A percentile compares a stretch with the other conserved stretches of the same genome.
These are phyloP conservation scores for Drosophila quinaria DNA, from an alignment of 2,888 invertebrate genomes.

Conservation along the genomic window DNA sequence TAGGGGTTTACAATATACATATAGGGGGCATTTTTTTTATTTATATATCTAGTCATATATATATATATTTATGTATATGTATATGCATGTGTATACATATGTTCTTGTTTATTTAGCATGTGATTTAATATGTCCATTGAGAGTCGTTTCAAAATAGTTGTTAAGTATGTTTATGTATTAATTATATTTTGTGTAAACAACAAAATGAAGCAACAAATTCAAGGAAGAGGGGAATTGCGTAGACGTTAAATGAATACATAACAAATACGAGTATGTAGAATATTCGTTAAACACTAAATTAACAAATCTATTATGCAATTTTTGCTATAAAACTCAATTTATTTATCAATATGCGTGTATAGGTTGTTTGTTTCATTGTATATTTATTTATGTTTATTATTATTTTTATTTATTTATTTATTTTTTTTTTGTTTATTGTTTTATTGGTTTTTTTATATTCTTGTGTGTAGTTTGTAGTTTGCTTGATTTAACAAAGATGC, in stretches of 20 bases:
- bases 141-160: constrained; percentile 36
- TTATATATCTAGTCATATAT: constrained; percentile 23
- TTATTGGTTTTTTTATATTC: constrained; percentile 17
- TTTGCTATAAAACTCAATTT: constrained; percentile 73
- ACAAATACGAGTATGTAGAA: constrained; percentile 42
- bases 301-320: constrained; percentile 77
- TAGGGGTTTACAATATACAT: constrained; percentile 62
- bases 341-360: constrained; percentile 54
- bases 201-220: constrained; percentile 18
- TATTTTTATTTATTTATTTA: constrained; percentile 18
- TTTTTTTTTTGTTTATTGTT: neutral
- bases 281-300: constrained; percentile 73
- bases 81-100: constrained; percentile 13
- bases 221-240: neutral
- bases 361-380: constrained; percentile 26
- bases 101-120: constrained; percentile 25
- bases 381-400: constrained; percentile 30
- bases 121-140: constrained; percentile 44
- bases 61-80: constrained; percentile 27
- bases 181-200: constrained; percentile 20
- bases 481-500: constrained; percentile 69
- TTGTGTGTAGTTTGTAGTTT: constrained; percentile 33
- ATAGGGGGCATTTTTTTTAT: constrained; percentile 30
- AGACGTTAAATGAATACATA: constrained; percentile 23
- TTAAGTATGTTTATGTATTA: constrained; percentile 6